These are phyloP conservation scores for Actias luna DNA, from an alignment of 2,888 invertebrate species.

Conservation along the genomic window DNA sequence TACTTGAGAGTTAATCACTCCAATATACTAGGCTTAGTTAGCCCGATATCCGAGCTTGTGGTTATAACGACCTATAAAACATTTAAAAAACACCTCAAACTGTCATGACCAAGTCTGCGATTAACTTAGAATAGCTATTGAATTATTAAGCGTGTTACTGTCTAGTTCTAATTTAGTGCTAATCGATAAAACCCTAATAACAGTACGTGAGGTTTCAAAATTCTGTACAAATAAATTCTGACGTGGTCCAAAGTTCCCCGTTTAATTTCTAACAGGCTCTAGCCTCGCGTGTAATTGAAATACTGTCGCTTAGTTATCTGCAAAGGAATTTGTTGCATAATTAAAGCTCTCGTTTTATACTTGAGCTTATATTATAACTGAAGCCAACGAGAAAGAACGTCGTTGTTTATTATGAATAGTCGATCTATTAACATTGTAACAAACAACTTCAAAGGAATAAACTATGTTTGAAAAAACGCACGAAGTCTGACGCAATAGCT, in stretches of 20 bases:
- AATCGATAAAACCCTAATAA: neutral
- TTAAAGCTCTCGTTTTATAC: neutral
- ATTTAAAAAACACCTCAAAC: too few species aligned
- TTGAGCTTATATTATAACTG: neutral
- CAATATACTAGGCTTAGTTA: too few species aligned
- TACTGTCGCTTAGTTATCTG: neutral
- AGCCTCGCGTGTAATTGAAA: neutral
- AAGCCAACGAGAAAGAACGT: too few species aligned
- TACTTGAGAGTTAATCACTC: too few species aligned
- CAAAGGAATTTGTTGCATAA: conserved; percentile 5
- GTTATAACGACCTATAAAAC: too few species aligned
- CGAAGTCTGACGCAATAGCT: too few species aligned
- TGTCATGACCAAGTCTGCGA: neutral
- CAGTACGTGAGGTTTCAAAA: neutral
- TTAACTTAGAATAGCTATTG: neutral
- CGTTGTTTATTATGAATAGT: too few species aligned
- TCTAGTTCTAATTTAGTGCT: neutral
- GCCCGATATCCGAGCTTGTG: too few species aligned
- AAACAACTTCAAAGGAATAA: too few species aligned
- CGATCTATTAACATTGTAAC: too few species aligned
- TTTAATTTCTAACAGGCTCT: neutral
- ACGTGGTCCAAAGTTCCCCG: neutral
- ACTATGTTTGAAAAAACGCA: too few species aligned
- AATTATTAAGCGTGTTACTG: neutral
- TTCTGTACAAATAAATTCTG: neutral